phyloP scores from a whole-genome alignment of 1,140 invertebrate genomes.

The Drosophila serrata region DNA sequence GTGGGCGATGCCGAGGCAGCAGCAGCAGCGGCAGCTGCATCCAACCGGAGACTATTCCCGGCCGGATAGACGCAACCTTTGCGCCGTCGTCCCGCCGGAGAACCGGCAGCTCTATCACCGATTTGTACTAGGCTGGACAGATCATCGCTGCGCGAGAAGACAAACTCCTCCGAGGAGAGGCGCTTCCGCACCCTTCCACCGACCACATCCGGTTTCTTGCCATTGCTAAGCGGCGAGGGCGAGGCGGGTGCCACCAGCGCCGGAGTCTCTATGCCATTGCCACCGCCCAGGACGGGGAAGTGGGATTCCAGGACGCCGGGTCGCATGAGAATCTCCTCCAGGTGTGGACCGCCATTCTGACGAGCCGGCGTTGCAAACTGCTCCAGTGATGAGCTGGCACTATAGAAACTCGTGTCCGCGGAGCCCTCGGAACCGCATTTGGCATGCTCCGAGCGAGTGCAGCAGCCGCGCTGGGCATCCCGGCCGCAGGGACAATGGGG shows the following conservation, averaged over 20 bases:
- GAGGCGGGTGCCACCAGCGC: conserved; percentile 67
- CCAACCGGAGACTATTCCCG: conserved; percentile 62
- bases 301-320: conserved; percentile 83
- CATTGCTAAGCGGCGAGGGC: conserved; percentile 55
- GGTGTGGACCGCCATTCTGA: conserved; percentile 47
- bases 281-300: conserved; percentile 66
- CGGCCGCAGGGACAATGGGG: conserved; percentile 69
- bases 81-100: conserved; percentile 57
- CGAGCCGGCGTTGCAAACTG: conserved; percentile 58
- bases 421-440: conserved; percentile 26
- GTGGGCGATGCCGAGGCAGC: conserved; percentile 47
- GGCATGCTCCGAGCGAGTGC: conserved; percentile 51
- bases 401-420: conserved; percentile 82
- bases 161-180: conserved; percentile 80
- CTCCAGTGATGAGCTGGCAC: conserved; percentile 82
- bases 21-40: conserved; percentile 40
- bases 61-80: conserved; percentile 75
- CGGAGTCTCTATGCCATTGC: conserved; percentile 44
- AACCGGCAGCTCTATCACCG: conserved; percentile 49
- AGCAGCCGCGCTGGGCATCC: conserved; percentile 53
- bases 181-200: conserved; percentile 73
- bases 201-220: conserved; percentile 63
- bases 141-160: conserved; percentile 75
- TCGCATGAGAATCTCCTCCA: conserved; percentile 64
- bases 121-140: conserved; percentile 76